Evolutionary conservation across 2,888 invertebrate genomes (phyloP), one percentile per base, ranked within the genome.

Genomic region (Dryadula phaetusa): DNA sequence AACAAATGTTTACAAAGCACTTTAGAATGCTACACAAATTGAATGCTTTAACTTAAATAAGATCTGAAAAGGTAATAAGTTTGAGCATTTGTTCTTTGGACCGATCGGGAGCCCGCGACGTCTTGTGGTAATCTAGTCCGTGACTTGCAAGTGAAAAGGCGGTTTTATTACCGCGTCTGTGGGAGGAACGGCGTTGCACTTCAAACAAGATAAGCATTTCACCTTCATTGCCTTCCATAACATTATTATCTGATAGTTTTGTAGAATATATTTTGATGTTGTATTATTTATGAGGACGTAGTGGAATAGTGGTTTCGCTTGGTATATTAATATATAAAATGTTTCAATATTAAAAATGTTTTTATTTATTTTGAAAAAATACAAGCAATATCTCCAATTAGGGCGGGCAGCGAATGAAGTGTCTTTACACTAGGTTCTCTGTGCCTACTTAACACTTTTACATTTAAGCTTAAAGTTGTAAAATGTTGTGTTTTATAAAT

Each of bases 131-230:
- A 92, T 92, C 88, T 90, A 85, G 82, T 88, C 85, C 91, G 91
- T 92, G 91, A 92, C 91, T 90, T 89, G 91, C 88, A 90, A 88
- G 85, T 87, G 82, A 88, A 90, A 88, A 83, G 82, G 83, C 83
- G 85, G 81, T 89, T 87, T 88, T 90, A 90, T 89, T 88, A 87
- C 79, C 75, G 77, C 73, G 70, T 67, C 40, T 62, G 44, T 52
- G n/a, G 58, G 64, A 60, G 62, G 44, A 46, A 69, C 66, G 72
- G 72, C 70, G 74, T 73, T 76, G 66, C 64, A 64, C 66, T 65
- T 69, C 47, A 66, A 69, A 70, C 58, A 67, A 64, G 64, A 69
- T 69, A 65, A 65, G 64, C 47, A 60, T 60, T 60, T 40, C 28
- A 60, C 58, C 49, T 62, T 56, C 34, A 49, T 65, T 46, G 56